Conservation (phyloP, 1,140 invertebrate species). For the Anoplolepis gracilipes region DNA sequence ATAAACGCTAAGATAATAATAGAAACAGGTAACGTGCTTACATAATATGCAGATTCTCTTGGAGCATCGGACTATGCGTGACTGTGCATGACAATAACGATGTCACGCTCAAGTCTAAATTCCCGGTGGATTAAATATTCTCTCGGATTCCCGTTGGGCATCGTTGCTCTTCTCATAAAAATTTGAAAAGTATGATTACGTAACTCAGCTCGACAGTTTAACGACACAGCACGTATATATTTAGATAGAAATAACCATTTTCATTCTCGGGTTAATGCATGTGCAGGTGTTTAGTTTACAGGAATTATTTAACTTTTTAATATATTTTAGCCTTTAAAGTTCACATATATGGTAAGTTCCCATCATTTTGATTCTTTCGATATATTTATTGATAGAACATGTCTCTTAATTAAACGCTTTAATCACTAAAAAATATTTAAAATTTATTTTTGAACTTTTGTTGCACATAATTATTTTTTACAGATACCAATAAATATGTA, state of each 20-base stretch:
- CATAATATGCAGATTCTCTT: conserved; percentile 44
- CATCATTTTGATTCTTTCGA: no score
- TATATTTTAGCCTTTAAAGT: no score
- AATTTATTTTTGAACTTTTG: no score
- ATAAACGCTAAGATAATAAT: conserved; percentile 28
- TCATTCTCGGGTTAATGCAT: background rate
- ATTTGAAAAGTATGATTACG: no score
- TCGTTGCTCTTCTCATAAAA: conserved; percentile 1
- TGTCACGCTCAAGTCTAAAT: conserved; percentile 28
- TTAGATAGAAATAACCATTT: background rate
- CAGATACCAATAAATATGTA: no score
- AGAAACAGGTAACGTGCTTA: conserved; percentile 29
- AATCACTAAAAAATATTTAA: no score
- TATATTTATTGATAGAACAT: no score
- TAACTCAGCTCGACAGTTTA: background rate
- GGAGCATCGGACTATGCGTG: conserved; percentile 7
- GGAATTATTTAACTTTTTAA: background rate
- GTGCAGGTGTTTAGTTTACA: background rate
- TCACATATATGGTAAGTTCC: no score
- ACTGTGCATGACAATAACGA: conserved; percentile 41
- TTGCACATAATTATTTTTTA: no score
- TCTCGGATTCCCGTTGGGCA: background rate
- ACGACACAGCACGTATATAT: background rate
- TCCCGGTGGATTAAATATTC: conserved; percentile 41
- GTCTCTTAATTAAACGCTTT: no score